phyloP scores from a whole-genome alignment of 2,113 vertebrate genomes.

The Variabilichromis moorii region DNA sequence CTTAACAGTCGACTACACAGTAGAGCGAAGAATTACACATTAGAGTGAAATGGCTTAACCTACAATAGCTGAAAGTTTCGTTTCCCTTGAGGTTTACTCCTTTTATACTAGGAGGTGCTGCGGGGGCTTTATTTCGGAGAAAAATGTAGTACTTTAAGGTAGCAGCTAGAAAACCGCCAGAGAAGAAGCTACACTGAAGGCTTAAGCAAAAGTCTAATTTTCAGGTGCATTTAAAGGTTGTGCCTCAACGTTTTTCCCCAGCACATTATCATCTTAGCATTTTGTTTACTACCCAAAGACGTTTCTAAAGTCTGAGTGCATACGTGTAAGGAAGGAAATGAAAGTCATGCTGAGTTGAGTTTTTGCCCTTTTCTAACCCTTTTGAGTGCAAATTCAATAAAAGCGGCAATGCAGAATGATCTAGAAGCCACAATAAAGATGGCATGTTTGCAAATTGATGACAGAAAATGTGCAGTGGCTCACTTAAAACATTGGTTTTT shows the following conservation, averaged over 20 bases:
- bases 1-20: neutral
- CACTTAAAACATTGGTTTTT: neutral
- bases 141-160: neutral
- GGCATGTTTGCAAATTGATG: neutral
- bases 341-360: neutral
- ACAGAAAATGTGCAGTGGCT: neutral
- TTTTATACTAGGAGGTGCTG: neutral
- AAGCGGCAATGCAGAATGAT: neutral
- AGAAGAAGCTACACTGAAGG: neutral
- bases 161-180: neutral
- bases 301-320: neutral
- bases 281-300: neutral
- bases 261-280: neutral
- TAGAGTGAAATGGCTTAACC: slow-evolving; percentile 18
- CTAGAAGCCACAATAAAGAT: neutral
- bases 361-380: neutral
- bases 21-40: neutral
- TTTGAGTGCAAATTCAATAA: neutral
- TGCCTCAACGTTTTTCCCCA: neutral
- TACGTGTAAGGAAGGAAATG: neutral
- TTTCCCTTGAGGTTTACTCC: slow-evolving; percentile 10
- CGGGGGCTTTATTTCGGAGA: slow-evolving; percentile 9
- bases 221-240: neutral
- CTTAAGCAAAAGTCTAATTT: neutral
- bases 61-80: slow-evolving; percentile 14